These are phyloP conservation scores for Deroptyus accipitrinus DNA, from an alignment of 2,113 vertebrate species.

Conservation along the genomic window DNA sequence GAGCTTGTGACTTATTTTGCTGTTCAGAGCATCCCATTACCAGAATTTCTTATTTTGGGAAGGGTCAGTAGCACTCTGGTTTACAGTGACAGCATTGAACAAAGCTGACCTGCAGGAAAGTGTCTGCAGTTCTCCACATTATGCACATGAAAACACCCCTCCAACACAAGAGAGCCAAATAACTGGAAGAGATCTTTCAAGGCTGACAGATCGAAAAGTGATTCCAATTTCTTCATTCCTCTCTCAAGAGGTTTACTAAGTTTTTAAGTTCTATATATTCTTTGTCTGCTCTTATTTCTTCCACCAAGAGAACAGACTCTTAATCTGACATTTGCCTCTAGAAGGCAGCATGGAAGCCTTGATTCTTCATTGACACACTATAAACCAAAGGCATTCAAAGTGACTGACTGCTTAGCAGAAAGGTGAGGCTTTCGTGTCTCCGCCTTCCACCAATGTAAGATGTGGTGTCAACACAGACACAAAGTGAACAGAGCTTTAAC, in stretches of 20 bases:
- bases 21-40: neutral
- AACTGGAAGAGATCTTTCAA: neutral
- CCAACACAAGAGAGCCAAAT: neutral
- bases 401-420: neutral
- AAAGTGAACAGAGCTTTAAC: neutral
- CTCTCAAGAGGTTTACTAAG: neutral
- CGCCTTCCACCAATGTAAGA: neutral
- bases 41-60: neutral
- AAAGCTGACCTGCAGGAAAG: neutral
- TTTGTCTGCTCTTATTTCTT: neutral
- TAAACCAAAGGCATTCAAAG: neutral
- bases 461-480: neutral
- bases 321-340: neutral
- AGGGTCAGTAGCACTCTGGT: neutral
- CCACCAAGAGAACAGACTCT: neutral
- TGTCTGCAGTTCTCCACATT: neutral
- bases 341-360: neutral
- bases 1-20: neutral
- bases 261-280: neutral
- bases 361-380: neutral
- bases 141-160: neutral
- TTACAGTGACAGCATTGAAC: neutral
- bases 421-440: neutral
- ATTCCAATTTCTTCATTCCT: rapidly evolving
- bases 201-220: neutral